Evolutionary conservation across 2,797 vertebrate genomes (phyloP).

Genomic region (Spatula clypeata): DNA sequence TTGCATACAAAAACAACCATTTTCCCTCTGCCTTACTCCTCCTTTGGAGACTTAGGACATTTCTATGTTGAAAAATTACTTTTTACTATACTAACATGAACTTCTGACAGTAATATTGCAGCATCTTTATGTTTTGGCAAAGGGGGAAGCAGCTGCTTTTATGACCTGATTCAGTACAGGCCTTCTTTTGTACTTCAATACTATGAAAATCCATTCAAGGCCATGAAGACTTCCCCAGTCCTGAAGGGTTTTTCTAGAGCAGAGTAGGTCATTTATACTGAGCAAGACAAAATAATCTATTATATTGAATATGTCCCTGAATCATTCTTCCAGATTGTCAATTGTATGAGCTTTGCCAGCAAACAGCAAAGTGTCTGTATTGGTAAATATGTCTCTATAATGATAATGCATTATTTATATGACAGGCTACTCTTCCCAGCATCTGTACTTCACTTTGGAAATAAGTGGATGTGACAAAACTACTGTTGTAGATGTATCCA

Average conservation of each 20-base stretch:
- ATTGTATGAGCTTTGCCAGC: background rate
- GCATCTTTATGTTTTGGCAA: background rate
- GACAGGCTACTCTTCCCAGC: background rate
- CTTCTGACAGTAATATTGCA: background rate
- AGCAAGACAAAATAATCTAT: background rate
- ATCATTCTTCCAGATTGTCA: background rate
- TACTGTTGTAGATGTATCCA: background rate
- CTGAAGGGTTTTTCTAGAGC: background rate
- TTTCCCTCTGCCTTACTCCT: background rate
- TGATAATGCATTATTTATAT: background rate
- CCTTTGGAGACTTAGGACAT: background rate
- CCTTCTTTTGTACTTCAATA: background rate
- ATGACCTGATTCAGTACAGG: background rate
- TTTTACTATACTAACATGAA: background rate
- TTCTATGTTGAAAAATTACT: background rate
- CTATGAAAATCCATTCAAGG: background rate
- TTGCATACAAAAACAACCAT: background rate
- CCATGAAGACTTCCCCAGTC: background rate
- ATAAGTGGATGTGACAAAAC: background rate
- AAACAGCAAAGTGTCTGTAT: rapidly evolving
- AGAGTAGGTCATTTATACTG: background rate
- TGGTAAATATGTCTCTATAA: background rate
- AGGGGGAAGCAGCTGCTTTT: slow-evolving; percentile 1
- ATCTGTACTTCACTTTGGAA: background rate
- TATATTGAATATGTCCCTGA: background rate